Conservation (phyloP, 2,888 invertebrate species). For the Andrena marginata region DNA sequence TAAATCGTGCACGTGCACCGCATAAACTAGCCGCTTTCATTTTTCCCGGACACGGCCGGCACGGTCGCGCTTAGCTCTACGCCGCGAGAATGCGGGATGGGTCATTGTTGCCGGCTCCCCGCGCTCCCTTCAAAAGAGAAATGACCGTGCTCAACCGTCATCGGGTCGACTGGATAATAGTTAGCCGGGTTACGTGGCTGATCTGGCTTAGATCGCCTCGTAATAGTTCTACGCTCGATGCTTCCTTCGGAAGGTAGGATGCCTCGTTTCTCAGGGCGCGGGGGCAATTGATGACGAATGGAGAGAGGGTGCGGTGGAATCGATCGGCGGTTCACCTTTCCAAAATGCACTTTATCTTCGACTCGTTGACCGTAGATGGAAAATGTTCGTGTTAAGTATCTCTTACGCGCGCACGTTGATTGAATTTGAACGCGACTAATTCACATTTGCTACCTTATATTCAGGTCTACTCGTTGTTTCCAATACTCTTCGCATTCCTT, state of each 20-base stretch:
- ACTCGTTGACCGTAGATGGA: no score
- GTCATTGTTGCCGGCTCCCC: slow-evolving; percentile 74
- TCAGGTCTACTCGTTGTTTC: no score
- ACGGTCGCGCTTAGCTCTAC: slow-evolving; percentile 80
- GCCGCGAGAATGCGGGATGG: slow-evolving; percentile 81
- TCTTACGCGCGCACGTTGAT: no score
- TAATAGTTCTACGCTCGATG: slow-evolving; percentile 29
- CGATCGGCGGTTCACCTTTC: no score
- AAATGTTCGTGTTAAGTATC: no score
- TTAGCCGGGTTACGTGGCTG: slow-evolving; percentile 27
- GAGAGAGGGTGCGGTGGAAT: no score
- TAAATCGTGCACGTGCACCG: slow-evolving; percentile 85
- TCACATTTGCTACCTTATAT: no score
- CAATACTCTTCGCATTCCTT: no score
- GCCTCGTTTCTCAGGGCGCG: slow-evolving; percentile 15
- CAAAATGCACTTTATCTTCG: no score
- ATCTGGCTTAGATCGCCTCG: neutral
- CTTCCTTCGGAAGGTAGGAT: slow-evolving; percentile 5
- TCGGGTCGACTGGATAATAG: slow-evolving; percentile 61
- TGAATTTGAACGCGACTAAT: no score
- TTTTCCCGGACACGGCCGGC: slow-evolving; percentile 81
- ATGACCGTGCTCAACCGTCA: slow-evolving; percentile 64
- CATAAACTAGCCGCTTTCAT: slow-evolving; percentile 85
- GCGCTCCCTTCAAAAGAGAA: slow-evolving; percentile 61
- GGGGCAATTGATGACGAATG: neutral